A percentile compares a stretch with the other conserved stretches of the same genome.
phyloP scores from a whole-genome alignment of 92 coral and sea anemone species.

The Diadumene lineata region DNA sequence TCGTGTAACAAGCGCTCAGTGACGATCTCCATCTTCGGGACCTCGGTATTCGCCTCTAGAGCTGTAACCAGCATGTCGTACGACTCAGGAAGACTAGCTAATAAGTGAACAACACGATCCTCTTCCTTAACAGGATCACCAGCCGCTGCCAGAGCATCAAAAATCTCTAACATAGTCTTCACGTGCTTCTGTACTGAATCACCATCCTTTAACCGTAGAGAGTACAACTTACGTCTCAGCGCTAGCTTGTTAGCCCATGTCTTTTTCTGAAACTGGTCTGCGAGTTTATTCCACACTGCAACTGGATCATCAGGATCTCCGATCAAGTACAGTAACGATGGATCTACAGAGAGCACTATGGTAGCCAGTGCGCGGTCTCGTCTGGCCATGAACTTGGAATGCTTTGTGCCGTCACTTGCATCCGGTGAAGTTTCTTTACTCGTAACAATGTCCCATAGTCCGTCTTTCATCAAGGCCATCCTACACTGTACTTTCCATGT shows the following conservation, averaged over 20 bases:
- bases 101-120: constrained; percentile 43
- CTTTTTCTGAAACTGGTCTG: constrained; percentile 49
- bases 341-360: no score
- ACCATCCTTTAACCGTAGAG: constrained; percentile 31
- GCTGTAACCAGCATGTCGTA: constrained; percentile 72
- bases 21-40: no score
- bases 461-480: no score
- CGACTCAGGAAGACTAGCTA: no score
- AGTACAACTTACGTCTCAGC: constrained; percentile 37
- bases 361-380: no score
- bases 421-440: constrained; percentile 58
- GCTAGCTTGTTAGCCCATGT: constrained; percentile 54
- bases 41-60: constrained; percentile 66
- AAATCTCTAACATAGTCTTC: constrained; percentile 53
- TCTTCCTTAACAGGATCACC: constrained; percentile 52
- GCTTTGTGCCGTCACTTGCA: no score
- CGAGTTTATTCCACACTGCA: constrained; percentile 39
- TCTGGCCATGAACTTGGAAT: no score
- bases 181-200: constrained; percentile 46
- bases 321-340: constrained; percentile 28
- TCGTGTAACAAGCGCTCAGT: constrained; percentile 68
- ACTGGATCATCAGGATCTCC: constrained; percentile 42
- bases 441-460: no score
- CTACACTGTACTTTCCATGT: no score
- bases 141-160: constrained; percentile 34